Conservation (phyloP, 2,113 vertebrate species). For the Sylvia atricapilla region DNA sequence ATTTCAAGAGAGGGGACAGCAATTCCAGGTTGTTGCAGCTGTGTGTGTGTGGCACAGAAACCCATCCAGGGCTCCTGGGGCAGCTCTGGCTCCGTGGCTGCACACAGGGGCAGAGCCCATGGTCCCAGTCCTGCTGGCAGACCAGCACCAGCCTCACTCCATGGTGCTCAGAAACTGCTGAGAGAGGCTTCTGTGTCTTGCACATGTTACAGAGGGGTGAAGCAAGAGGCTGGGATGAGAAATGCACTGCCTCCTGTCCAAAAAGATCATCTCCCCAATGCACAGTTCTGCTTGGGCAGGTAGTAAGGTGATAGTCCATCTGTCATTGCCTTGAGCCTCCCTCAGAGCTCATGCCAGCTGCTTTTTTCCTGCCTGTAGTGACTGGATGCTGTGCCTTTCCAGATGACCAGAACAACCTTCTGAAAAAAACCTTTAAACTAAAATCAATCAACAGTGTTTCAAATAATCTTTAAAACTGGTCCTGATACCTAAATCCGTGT, state of each 20-base stretch:
- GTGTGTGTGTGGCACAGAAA: background rate
- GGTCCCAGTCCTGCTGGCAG: background rate
- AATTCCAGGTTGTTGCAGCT: background rate
- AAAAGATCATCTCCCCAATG: background rate
- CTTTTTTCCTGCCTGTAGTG: background rate
- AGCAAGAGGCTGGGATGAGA: background rate
- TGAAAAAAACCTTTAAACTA: background rate
- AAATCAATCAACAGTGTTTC: background rate
- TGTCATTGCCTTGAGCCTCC: accelerated
- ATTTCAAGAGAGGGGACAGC: background rate
- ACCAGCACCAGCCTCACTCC: background rate
- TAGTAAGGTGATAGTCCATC: background rate
- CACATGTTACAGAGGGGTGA: background rate
- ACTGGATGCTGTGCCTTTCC: background rate
- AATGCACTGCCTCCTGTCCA: background rate
- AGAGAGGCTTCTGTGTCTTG: background rate
- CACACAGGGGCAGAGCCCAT: background rate
- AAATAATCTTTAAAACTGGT: background rate
- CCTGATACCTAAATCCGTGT: background rate
- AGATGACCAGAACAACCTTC: background rate
- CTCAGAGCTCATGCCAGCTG: background rate
- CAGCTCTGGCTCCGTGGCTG: background rate
- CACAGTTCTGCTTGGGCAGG: background rate
- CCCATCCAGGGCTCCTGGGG: background rate
- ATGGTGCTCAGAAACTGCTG: background rate